phyloP scores from a whole-genome alignment of 2,888 invertebrate species.

The Ophioninae sp. region DNA sequence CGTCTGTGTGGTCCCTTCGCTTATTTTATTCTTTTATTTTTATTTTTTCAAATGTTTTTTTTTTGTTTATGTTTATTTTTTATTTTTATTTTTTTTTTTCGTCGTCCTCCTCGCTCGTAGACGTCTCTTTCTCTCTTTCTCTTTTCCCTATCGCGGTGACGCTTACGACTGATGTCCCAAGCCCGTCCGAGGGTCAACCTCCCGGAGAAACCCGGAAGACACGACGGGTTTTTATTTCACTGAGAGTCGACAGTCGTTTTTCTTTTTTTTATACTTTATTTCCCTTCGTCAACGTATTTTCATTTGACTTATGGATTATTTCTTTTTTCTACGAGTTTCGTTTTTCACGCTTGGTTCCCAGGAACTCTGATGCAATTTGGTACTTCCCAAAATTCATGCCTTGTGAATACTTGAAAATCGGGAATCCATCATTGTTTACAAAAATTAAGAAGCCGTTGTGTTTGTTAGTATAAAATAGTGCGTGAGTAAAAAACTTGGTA shows the following conservation, averaged over 20 bases:
- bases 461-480: too few species aligned
- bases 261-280: too few species aligned
- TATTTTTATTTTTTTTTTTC: constrained; percentile 29
- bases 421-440: too few species aligned
- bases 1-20: constrained; percentile 62
- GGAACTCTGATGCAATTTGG: too few species aligned
- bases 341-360: not conserved
- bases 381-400: too few species aligned
- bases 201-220: constrained; percentile 58
- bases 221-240: constrained; percentile 45
- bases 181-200: constrained; percentile 55
- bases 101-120: constrained; percentile 38
- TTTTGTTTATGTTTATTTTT: too few species aligned
- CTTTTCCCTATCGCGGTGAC: constrained; percentile 27
- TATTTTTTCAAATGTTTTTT: too few species aligned
- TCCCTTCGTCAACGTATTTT: not conserved
- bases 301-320: not conserved
- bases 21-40: constrained; percentile 38
- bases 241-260: not conserved
- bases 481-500: too few species aligned
- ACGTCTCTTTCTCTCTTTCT: constrained; percentile 16
- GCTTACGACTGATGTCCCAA: constrained; percentile 54
- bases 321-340: not conserved
- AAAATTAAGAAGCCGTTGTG: too few species aligned
- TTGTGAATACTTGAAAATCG: too few species aligned